Evolutionary conservation across 2,113 vertebrate species (phyloP).

Genomic region (Proteles cristata): DNA sequence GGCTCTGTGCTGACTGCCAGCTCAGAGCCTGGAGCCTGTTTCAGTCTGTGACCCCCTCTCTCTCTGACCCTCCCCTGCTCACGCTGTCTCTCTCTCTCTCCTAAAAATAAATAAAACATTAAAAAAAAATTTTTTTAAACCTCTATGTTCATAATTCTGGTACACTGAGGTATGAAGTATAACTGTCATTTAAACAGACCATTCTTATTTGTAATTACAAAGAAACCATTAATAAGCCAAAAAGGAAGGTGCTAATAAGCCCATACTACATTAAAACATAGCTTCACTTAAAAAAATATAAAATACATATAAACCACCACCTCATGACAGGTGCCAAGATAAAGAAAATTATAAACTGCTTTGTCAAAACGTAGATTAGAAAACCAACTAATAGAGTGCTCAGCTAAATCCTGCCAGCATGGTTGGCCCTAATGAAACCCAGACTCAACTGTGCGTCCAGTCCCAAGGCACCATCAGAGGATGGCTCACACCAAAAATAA

Average conservation of each 20-base stretch:
- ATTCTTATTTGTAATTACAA: conserved; percentile 72
- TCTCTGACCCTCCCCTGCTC: too few species aligned
- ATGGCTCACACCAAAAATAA: neutral
- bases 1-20: too few species aligned
- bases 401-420: neutral
- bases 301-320: neutral
- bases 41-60: too few species aligned
- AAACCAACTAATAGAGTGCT: conserved; percentile 30
- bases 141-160: conserved; percentile 4
- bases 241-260: conserved; percentile 69
- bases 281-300: neutral
- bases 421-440: neutral
- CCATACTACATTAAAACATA: conserved; percentile 14
- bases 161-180: conserved; percentile 30
- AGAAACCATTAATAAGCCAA: conserved; percentile 71
- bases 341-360: conserved; percentile 68
- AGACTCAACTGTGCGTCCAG: conserved; percentile 28
- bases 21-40: too few species aligned
- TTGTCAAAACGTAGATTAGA: conserved; percentile 50
- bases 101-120: too few species aligned
- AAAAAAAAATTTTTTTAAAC: too few species aligned
- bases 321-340: conserved; percentile 46
- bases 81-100: too few species aligned
- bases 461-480: neutral
- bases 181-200: conserved; percentile 64